Base-by-base conservation (phyloP, 2,113 vertebrate species). In the Leucoraja erinaceus region DNA sequence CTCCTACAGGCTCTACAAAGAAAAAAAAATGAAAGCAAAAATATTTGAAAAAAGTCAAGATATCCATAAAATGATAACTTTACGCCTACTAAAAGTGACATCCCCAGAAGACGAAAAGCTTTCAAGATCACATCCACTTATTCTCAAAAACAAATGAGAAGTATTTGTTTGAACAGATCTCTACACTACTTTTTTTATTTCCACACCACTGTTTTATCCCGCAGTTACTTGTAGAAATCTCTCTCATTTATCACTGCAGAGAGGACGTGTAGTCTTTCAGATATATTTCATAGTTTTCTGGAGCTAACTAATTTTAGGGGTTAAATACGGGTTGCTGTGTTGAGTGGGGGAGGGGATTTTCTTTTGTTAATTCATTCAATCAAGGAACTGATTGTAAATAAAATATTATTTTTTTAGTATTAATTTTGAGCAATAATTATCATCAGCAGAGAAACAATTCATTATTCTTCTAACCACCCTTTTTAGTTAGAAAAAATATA, bases 21-120 rank as follows among this genome's bases (percentile, higher is more conserved):
- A 66, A 88, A 61, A 31, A 31, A 86, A 86, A 16, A 11, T 84
- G 25, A 28, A 63, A 86, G 59, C 59, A 86, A n/a, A 61, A 31
- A 63, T 63, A 63, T 86, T 63, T 86, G 56, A 86, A 86, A 63
- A 18, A 1, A 28, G 5, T 83, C 59, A 63, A 56, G 31, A 31
- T 59, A 88, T 31, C 14, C 12, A 88, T 88, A 88, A 88, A 88
- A 31, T 88, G 63, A 63, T 86, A n/a, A 63, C 59, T n/a, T 63
- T 16, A 63, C n/a, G 63, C 28, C 59, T 31, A 7, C 83, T 66
- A 63, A 33, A n/a, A 16, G 12, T 28, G n/a, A 33, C 5, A 33
- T 63, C 14, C 12, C 10, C 4, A 88, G 31, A 31, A 88, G 83
- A 18, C 11, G 31, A 20, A 56, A 86, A 31, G 83, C 16, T 88